phyloP scores from a whole-genome alignment of 2,113 vertebrate genomes.

The Todiramphus chloris region DNA sequence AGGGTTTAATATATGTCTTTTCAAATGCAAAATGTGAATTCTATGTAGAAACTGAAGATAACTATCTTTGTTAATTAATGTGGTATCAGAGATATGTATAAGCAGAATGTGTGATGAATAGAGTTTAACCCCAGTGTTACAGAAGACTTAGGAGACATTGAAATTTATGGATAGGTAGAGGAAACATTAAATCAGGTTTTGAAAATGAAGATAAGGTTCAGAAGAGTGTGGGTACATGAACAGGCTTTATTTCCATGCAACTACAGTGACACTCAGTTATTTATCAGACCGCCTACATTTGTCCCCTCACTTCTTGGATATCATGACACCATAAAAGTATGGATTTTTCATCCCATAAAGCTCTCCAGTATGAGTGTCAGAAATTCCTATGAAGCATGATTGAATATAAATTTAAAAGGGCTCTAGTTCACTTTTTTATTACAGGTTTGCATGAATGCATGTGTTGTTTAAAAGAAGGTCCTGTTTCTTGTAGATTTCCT shows the following conservation, averaged over 20 bases:
- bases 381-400: not conserved
- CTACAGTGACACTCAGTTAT: not conserved
- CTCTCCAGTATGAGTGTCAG: not conserved
- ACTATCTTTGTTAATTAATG: not conserved
- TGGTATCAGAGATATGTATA: not conserved
- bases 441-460: not conserved
- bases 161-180: not conserved
- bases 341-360: not conserved
- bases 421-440: not conserved
- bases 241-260: not conserved
- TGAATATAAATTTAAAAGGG: not conserved
- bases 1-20: not conserved
- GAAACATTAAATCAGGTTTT: not conserved
- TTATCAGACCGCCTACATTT: not conserved
- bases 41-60: not conserved
- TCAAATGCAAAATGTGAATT: not conserved
- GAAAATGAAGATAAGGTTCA: not conserved
- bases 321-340: not conserved
- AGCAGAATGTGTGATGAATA: not conserved
- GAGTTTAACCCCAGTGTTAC: not conserved
- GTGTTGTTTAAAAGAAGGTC: not conserved
- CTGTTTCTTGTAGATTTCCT: not conserved
- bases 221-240: not conserved
- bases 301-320: not conserved
- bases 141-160: not conserved